Evolutionary conservation across 1,140 invertebrate species (phyloP), one percentile per base, ranked within the genome.

Genomic region (Caenorhabditis brenneri): DNA sequence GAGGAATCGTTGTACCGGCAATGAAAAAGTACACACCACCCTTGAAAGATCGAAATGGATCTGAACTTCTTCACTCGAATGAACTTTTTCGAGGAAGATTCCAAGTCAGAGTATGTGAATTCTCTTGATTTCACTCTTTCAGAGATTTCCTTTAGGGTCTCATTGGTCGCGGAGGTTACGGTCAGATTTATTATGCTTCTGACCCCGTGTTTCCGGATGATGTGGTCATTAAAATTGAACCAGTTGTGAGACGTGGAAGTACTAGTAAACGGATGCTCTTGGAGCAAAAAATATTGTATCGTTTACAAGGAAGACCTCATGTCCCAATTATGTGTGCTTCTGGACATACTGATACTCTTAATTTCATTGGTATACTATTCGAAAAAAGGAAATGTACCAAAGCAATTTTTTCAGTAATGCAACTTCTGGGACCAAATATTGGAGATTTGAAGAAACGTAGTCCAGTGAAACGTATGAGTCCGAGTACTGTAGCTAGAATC

Each of bases 141-240:
- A n/a, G n/a, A 2, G n/a, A 65, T 51, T 36, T 1, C 16, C n/a
- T 19, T 33, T 19, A 88, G 78, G 94, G 94, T 88, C 96, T 97
- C 92, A 97, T 98, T 89, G 97, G 97, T 29, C 96, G 96, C 69
- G 97, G 97, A 79, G 97, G 97, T 12, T 99, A 99, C 92, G 97
- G 97, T 22, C 97, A 99, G 92, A 99, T 99, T 87, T 99, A 99
- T 92, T 97, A 98, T 92, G 97, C 96, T 12, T 92, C 96, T 88
- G 97, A 99, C 92, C 92, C 97, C 85, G 51, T 31, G 29, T 36
- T 51, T 19, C 33, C 53, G 10, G 96, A 98, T 91, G 94, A 95
- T 89, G 97, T 99, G 19, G 97, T 97, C 0, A 93, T 99, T 15
- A 99, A 99, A 92, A 95, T 99, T 69, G 97, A 99, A 92, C 98